phyloP scores from a whole-genome alignment of 2,797 vertebrate genomes.

The Leptodactylus fallax region DNA sequence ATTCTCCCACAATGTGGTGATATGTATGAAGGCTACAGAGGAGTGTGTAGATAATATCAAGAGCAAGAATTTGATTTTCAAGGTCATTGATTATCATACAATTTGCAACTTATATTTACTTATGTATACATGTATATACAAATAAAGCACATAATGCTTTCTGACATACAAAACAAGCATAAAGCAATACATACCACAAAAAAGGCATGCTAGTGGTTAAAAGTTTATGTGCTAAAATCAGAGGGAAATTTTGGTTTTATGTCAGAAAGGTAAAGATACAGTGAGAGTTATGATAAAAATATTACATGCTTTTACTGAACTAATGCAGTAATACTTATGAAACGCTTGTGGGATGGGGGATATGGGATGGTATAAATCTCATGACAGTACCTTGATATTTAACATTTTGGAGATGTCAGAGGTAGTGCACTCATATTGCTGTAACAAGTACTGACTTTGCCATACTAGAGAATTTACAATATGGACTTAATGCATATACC shows the following conservation, averaged over 20 bases:
- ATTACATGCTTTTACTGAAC: background rate
- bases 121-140: no score
- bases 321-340: background rate
- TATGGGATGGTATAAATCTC: background rate
- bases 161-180: no score
- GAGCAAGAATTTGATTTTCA: no score
- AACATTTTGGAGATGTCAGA: constrained; percentile 1
- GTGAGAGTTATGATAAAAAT: background rate
- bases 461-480: background rate
- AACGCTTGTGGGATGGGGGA: background rate
- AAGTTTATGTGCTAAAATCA: background rate
- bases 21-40: no score
- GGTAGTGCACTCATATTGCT: background rate
- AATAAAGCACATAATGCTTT: no score
- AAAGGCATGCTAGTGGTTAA: background rate
- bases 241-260: background rate
- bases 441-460: background rate
- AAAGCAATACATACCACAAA: background rate
- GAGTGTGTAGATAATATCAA: no score
- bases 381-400: background rate
- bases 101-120: no score
- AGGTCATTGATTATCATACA: no score
- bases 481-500: background rate
- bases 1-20: no score
- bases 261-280: background rate